phyloP scores from a whole-genome alignment of 2,797 vertebrate genomes.

The Triplophysa yarkandensis region DNA sequence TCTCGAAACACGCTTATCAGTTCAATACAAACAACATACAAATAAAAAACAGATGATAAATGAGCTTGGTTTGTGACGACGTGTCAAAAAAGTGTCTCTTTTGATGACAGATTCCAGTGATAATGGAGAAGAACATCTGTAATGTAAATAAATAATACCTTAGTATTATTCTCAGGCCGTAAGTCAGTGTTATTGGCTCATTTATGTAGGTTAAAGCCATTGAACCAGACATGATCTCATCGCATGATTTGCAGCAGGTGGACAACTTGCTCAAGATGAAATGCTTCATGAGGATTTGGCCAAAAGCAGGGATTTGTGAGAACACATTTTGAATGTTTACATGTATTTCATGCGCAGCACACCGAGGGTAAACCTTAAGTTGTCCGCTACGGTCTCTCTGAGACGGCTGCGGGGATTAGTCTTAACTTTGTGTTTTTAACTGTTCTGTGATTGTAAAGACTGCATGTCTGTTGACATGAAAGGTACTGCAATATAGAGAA shows the following conservation, averaged over 20 bases:
- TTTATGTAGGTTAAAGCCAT: not conserved
- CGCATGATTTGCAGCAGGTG: not conserved
- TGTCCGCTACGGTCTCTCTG: not conserved
- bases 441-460: not conserved
- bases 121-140: slow-evolving; percentile 1
- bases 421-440: not conserved
- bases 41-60: not conserved
- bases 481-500: too few species aligned
- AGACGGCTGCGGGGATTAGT: not conserved
- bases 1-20: not conserved
- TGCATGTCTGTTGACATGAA: not conserved
- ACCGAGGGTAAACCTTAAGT: not conserved
- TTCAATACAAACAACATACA: slow-evolving; percentile 40
- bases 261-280: not conserved
- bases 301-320: not conserved
- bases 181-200: not conserved
- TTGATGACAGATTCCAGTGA: not conserved
- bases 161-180: slow-evolving; percentile 5
- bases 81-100: slow-evolving; percentile 1
- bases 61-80: not conserved
- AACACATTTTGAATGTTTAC: not conserved
- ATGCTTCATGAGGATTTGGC: not conserved
- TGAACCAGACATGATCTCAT: slow-evolving; percentile 5
- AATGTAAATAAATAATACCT: not conserved
- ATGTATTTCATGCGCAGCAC: not conserved